These are phyloP conservation scores for Dasysyrphus tricinctus DNA, from an alignment of 2,888 invertebrate species.

Conservation along the genomic window DNA sequence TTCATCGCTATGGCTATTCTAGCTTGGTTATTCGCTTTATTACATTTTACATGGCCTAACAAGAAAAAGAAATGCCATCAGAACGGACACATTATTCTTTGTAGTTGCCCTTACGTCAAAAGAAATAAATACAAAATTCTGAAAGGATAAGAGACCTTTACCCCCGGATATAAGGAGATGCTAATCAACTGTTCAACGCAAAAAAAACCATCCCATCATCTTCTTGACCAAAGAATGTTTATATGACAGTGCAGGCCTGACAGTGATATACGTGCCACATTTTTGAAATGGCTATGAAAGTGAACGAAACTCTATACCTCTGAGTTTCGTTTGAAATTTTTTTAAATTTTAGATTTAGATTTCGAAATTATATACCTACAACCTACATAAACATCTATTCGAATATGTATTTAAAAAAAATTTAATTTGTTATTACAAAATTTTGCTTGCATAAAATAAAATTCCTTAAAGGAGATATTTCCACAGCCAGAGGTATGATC, in stretches of 20 bases:
- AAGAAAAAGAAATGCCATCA: slow-evolving; percentile 33
- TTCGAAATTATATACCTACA: too few relatives aligned
- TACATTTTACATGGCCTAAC: slow-evolving; percentile 9
- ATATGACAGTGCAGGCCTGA: background rate
- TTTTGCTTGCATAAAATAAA: too few relatives aligned
- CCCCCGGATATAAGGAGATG: slow-evolving; percentile 74
- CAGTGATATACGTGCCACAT: background rate
- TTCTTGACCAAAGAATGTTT: slow-evolving; percentile 8
- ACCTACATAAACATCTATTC: too few relatives aligned
- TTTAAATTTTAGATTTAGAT: too few relatives aligned
- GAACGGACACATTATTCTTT: slow-evolving; percentile 55
- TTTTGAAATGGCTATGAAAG: too few relatives aligned
- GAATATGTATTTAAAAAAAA: too few relatives aligned
- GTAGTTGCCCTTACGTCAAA: slow-evolving; percentile 65
- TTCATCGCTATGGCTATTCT: slow-evolving; percentile 50
- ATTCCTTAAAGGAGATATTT: too few relatives aligned
- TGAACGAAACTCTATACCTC: too few relatives aligned
- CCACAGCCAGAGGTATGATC: too few relatives aligned
- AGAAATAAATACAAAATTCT: slow-evolving; percentile 71
- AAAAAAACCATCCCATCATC: slow-evolving; percentile 16
- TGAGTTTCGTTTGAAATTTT: too few relatives aligned
- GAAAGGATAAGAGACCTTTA: slow-evolving; percentile 71
- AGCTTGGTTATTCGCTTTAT: slow-evolving; percentile 54
- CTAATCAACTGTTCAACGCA: slow-evolving; percentile 61
- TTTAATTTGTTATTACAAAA: too few relatives aligned